Base-by-base conservation (phyloP, 2,113 vertebrate genomes). In the Tiliqua scincoides region DNA sequence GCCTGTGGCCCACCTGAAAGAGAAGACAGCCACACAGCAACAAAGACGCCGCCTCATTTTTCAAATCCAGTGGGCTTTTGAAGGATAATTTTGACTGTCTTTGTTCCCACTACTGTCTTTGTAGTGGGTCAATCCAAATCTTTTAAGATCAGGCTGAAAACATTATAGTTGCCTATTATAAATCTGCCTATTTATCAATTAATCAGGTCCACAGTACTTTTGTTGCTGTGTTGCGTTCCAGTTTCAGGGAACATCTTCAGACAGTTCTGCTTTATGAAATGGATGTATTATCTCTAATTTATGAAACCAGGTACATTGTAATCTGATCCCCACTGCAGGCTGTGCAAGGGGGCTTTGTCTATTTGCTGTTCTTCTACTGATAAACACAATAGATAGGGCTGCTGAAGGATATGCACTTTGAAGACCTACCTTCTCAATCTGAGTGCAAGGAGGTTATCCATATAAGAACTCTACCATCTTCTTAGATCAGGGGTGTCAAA, bases 101-200 rank as follows among this genome's bases (percentile, higher is more conserved):
- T 80, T 86, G 63, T 89, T 95, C 90, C 88, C 83, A 81, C 84
- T 83, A 85, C 78, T 37, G 65, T 81, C 86, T 93, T 85, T 86
- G 72, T 87, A 80, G 67, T 84, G 43, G 79, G 61, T 87, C 87
- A 71, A 80, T 30, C 68, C 65, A 85, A 73, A 14, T 87, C 91
- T 92, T 40, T 40, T 5, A 89, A 94, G 93, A 92, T 59, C 30
- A 18, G 91, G 86, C 90, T 95, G 93, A 93, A 91, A 94, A 93
- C 89, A 91, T 91, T 91, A 73, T 62, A 76, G 20, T 93, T 93
- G 92, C n/a, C 84, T 83, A 87, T 94, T 93, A 95, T 92, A 95
- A 94, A 93, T 93, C 91, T 87, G 91, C 80, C 89, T 91, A 86
- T 94, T 95, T 91, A 89, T 95, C 92, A 95, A 95, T 96, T 95